phyloP scores from a whole-genome alignment of 2,797 vertebrate genomes.

The Bradypus variegatus region DNA sequence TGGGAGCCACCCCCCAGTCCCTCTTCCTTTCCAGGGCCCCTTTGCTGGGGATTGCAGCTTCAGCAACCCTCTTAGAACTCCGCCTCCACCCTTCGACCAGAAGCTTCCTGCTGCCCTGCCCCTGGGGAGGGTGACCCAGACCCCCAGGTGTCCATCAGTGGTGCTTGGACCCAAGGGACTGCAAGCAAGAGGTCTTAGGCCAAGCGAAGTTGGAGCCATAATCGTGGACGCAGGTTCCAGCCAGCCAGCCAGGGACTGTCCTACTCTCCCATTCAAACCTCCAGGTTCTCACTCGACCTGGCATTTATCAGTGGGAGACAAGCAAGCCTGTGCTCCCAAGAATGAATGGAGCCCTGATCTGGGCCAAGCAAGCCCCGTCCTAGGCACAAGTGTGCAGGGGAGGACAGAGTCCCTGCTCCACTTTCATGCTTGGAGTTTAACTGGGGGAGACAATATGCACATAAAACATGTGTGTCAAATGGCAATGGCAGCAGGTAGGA shows the following conservation, averaged over 20 bases:
- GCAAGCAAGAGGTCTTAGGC: background rate
- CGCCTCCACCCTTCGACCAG: background rate
- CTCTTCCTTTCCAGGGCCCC: background rate
- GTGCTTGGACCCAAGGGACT: background rate
- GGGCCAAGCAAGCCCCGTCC: too few species aligned
- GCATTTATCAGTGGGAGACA: background rate
- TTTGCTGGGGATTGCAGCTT: background rate
- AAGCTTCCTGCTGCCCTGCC: background rate
- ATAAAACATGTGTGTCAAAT: background rate
- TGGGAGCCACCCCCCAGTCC: background rate
- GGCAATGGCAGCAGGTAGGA: background rate
- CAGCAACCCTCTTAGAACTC: background rate
- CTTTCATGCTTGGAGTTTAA: background rate
- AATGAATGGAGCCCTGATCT: background rate
- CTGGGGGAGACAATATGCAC: background rate
- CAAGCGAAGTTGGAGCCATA: background rate
- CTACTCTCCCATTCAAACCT: background rate
- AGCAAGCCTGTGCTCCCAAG: background rate
- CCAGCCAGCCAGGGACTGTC: background rate
- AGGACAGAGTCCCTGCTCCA: background rate
- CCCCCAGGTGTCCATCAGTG: background rate
- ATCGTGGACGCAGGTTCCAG: background rate
- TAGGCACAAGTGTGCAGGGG: too few species aligned
- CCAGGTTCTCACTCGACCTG: background rate
- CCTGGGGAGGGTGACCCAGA: background rate